A percentile compares a stretch with the other conserved stretches of the same genome.
phyloP scores from a whole-genome alignment of 2,113 vertebrate species.

The Psammodynastes pulverulentus region DNA sequence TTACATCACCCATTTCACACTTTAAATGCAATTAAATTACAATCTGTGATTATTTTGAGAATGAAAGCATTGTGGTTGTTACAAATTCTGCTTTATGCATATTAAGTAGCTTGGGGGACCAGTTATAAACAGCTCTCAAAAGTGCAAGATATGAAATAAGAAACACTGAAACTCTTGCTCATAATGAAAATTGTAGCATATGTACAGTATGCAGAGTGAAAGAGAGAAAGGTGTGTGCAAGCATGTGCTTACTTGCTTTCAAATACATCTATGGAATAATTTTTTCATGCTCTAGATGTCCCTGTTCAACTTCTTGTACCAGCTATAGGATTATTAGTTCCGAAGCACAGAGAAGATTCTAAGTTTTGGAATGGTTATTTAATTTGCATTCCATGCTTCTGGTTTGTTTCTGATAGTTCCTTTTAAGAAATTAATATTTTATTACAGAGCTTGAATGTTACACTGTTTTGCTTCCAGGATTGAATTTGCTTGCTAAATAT shows the following conservation, averaged over 20 bases:
- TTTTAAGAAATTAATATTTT: neutral
- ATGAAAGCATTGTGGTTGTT: neutral
- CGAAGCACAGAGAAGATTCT: neutral
- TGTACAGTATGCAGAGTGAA: neutral
- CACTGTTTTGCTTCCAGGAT: neutral
- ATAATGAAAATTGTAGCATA: neutral
- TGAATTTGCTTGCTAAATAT: neutral
- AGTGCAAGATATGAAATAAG: neutral
- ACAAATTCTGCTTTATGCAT: neutral
- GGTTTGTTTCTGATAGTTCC: neutral
- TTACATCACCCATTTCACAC: neutral
- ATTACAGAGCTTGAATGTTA: neutral
- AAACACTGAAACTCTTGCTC: neutral
- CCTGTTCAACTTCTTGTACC: constrained; percentile 3
- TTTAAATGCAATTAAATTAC: neutral
- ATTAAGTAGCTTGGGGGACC: neutral
- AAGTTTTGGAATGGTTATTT: neutral
- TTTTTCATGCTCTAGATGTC: constrained; percentile 10
- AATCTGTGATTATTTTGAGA: neutral
- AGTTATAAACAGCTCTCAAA: neutral
- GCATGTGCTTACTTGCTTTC: neutral
- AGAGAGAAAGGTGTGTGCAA: neutral
- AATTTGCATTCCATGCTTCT: neutral
- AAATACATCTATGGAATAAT: neutral
- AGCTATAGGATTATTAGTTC: neutral